Conservation (phyloP, 2,888 invertebrate genomes). For the Lochmaea capreae region DNA sequence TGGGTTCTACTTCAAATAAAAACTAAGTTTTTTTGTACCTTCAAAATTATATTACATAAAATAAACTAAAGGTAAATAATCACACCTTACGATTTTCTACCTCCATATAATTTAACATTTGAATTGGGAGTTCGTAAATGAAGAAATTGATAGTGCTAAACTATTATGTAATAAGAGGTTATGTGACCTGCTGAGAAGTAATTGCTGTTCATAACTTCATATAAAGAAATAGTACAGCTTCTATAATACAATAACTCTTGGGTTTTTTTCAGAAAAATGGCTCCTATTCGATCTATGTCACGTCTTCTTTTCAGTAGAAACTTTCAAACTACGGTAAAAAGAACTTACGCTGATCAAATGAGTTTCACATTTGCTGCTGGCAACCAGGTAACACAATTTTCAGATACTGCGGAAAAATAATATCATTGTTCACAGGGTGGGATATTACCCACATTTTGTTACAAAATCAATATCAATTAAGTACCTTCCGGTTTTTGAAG, state of each 20-base stretch:
- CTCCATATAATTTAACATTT: neutral
- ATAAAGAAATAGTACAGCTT: neutral
- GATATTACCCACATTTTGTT: too few species aligned
- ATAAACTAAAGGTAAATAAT: neutral
- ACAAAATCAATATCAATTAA: neutral
- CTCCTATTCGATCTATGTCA: constrained; percentile 62
- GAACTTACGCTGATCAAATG: constrained; percentile 84
- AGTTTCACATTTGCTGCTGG: constrained; percentile 91
- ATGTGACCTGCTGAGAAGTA: constrained; percentile 2
- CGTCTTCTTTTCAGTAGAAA: constrained; percentile 60
- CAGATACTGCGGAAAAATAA: constrained; percentile 1
- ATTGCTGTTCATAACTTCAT: neutral
- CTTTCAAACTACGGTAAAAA: constrained; percentile 60
- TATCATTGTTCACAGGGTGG: too few species aligned
- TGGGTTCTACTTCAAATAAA: constrained; percentile 2
- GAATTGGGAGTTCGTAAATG: neutral
- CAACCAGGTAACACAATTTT: constrained; percentile 75
- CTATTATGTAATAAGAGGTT: constrained; percentile 27
- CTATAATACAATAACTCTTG: neutral
- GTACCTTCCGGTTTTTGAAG: too few species aligned
- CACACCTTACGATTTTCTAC: neutral
- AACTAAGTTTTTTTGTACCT: constrained; percentile 11
- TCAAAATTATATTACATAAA: neutral
- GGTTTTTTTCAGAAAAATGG: constrained; percentile 56
- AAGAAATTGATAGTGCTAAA: neutral